Percentiles rank a stretch among this genome's conserved stretches.
Conservation (phyloP, 2,888 invertebrate species). For the Lepidocyrtoides sp. region DNA sequence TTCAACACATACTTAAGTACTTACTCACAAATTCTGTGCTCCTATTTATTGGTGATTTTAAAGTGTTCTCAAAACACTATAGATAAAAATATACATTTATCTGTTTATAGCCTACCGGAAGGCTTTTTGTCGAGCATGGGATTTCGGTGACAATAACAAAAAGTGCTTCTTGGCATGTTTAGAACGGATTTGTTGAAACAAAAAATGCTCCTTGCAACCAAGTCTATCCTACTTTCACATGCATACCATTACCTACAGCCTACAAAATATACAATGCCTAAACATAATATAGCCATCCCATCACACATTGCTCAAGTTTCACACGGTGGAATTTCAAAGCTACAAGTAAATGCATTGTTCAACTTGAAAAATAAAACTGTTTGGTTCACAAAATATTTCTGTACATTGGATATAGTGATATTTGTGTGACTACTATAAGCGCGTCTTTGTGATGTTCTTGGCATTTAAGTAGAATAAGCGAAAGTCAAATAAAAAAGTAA, state of each 20-base stretch:
- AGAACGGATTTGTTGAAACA: constrained; percentile 43
- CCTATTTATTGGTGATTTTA: constrained; percentile 2
- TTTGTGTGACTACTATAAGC: neutral
- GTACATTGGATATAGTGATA: neutral
- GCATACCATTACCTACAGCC: no score
- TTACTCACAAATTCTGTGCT: neutral
- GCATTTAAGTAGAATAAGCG: constrained; percentile 7
- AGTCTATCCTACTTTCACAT: neutral
- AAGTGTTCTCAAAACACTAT: constrained; percentile 31
- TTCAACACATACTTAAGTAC: neutral
- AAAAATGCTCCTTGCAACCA: constrained; percentile 12
- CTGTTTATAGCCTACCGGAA: constrained; percentile 19
- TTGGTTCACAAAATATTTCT: neutral
- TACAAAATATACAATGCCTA: no score
- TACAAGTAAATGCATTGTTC: constrained; percentile 47
- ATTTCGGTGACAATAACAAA: constrained; percentile 51
- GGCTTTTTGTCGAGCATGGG: neutral
- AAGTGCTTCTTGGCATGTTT: constrained; percentile 48
- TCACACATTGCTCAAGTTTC: neutral
- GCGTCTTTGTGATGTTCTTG: constrained; percentile 31
- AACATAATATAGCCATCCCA: neutral
- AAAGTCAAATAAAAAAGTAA: constrained; percentile 41
- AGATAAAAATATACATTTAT: constrained; percentile 15
- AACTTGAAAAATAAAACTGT: neutral
- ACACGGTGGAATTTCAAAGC: constrained; percentile 43